Conservation (phyloP, 2,888 invertebrate genomes). For the Biston betularia region DNA sequence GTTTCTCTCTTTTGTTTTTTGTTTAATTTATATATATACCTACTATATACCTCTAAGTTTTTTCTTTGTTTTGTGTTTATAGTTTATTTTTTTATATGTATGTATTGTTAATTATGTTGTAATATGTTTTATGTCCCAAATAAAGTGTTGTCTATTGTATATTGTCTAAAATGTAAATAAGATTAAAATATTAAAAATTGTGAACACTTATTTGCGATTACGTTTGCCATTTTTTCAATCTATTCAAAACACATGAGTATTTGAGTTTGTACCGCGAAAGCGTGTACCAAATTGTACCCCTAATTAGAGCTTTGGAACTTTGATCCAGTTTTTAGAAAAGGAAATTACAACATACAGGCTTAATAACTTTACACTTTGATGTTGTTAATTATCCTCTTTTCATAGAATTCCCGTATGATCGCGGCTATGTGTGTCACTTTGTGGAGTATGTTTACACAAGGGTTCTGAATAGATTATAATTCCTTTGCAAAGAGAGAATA, state of each 20-base stretch:
- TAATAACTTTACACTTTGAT: slow-evolving; percentile 31
- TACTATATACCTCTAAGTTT: no score
- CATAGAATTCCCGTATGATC: slow-evolving; percentile 26
- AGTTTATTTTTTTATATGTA: no score
- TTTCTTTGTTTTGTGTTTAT: no score
- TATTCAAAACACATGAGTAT: not conserved
- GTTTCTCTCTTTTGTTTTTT: no score
- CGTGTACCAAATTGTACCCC: not conserved
- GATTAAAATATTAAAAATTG: not conserved
- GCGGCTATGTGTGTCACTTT: slow-evolving; percentile 26
- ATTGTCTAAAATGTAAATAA: not conserved
- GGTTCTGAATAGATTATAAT: slow-evolving; percentile 12
- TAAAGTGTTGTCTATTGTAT: no score
- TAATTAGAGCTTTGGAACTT: slow-evolving; percentile 10
- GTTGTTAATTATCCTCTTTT: slow-evolving; percentile 32
- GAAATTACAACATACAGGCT: slow-evolving; percentile 27
- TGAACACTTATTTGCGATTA: no score
- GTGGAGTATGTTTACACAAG: slow-evolving; percentile 16
- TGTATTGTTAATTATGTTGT: no score
- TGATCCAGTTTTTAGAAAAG: slow-evolving; percentile 28
- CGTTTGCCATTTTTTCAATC: not conserved
- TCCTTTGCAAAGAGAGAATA: slow-evolving; percentile 21
- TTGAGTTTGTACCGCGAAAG: not conserved
- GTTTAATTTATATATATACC: no score
- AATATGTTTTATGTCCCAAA: no score